phyloP scores from a whole-genome alignment of 2,797 vertebrate genomes.

The Lutra lutra region DNA sequence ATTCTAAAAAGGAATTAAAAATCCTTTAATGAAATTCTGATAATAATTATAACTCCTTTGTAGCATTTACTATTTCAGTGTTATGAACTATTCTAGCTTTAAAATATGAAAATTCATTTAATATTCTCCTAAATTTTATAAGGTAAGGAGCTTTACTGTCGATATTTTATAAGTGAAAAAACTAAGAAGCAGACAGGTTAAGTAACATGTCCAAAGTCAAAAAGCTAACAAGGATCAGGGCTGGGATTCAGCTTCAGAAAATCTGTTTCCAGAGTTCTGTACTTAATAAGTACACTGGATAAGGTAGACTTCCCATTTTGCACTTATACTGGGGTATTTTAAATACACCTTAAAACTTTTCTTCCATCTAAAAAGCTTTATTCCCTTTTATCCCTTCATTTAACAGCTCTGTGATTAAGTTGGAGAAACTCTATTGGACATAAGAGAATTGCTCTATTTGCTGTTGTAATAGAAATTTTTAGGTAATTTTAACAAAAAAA shows the following conservation, averaged over 20 bases:
- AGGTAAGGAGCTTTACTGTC: background rate
- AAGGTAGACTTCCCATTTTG: background rate
- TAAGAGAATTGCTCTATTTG: background rate
- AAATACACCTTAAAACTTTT: background rate
- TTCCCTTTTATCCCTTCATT: background rate
- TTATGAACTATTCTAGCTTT: background rate
- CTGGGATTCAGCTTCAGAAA: background rate
- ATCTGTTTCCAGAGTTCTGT: background rate
- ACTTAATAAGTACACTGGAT: background rate
- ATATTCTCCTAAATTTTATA: background rate
- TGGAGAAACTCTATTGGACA: background rate
- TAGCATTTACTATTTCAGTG: background rate
- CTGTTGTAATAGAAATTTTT: background rate
- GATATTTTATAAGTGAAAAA: background rate
- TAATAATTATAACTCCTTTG: background rate
- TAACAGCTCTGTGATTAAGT: background rate
- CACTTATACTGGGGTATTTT: background rate
- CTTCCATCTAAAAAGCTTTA: background rate
- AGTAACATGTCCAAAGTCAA: background rate
- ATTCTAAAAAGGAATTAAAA: background rate
- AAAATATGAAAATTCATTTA: background rate
- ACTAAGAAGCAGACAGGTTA: background rate
- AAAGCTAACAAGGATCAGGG: background rate
- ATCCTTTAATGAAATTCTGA: background rate
- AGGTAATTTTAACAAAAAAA: background rate